Conservation (phyloP, 53 echinoderm and acorn worm genomes). For the Mesocentrotus franciscanus region DNA sequence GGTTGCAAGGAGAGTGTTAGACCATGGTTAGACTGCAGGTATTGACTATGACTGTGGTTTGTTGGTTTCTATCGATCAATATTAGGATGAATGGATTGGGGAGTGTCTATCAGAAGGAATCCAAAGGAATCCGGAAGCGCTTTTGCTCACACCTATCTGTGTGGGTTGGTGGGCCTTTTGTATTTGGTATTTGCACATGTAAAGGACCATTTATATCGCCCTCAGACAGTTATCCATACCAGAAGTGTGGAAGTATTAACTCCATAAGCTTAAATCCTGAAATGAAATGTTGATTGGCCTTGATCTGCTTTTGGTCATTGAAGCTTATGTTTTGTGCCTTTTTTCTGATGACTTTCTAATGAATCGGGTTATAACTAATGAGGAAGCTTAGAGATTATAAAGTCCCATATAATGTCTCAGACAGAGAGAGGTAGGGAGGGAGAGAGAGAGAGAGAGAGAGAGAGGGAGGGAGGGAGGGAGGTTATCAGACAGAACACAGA, state of each 20-base stretch:
- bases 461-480: not conserved
- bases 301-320: not conserved
- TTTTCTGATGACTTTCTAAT: not conserved
- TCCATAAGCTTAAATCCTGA: not conserved
- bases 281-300: not conserved
- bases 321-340: not conserved
- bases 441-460: not conserved
- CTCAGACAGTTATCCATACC: not conserved
- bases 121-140: not conserved
- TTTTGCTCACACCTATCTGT: not conserved
- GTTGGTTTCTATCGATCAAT: conserved; percentile 5
- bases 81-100: conserved; percentile 10
- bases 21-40: not conserved
- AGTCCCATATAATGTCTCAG: too few relatives aligned
- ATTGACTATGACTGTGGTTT: conserved; percentile 27
- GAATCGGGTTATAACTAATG: not conserved
- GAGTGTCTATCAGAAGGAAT: not conserved
- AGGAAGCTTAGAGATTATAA: not conserved
- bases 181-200: not conserved
- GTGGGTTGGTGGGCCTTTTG: conserved; percentile 13
- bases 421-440: not conserved
- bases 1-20: not conserved
- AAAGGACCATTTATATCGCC: not conserved
- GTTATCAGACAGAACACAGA: not conserved
- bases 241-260: not conserved